Evolutionary conservation across 2,113 vertebrate genomes (phyloP), one percentile per base, ranked within the genome.

Genomic region (Rhizomys pruinosus): DNA sequence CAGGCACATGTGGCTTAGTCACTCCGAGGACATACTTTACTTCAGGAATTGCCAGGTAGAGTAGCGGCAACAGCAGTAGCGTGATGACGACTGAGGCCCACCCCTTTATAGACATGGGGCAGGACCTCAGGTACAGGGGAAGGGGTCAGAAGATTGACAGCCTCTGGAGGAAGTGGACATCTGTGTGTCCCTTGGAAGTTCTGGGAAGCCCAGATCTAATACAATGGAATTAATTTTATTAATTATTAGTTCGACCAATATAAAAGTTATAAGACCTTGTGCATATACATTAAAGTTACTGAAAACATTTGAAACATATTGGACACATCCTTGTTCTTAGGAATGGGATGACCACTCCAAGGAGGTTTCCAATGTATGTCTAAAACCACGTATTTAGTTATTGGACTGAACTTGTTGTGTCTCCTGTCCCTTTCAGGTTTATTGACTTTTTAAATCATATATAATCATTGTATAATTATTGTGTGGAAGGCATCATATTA

Each of bases 281-380:
- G 22, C 3, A 22, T 17, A 55, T 74, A 55, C 8, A 61, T 11
- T 57, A 52, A 87, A 80, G 7, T 95, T 27, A 39, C n/a, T 82
- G 37, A 52, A 92, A 90, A 86, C 20, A 71, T 3, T 80, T 59
- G 32, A 95, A 92, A 76, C 61, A 84, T 2, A 19, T 59, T 84
- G 20, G 20, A 44, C 76, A 87, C 47, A 84, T 82, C 77, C 76
- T 39, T 94, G 61, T 73, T 11, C 87, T 63, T 80, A 94, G 69
- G 66, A 37, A 57, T 25, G 19, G 76, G 34, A 95, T 94, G 42
- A 90, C 3, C 66, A 25, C 32, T 42, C 91, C 72, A 69, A 87
- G 63, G 61, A 84, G 55, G 63, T 47, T 92, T 76, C 80, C 78
- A 63, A 19, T 84, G 23, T 11, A 37, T 73, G 37, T 87, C 7